Percentiles rank a stretch among this genome's conserved stretches.
phyloP scores from a whole-genome alignment of 2,888 invertebrate species.

The Anodontia alba region DNA sequence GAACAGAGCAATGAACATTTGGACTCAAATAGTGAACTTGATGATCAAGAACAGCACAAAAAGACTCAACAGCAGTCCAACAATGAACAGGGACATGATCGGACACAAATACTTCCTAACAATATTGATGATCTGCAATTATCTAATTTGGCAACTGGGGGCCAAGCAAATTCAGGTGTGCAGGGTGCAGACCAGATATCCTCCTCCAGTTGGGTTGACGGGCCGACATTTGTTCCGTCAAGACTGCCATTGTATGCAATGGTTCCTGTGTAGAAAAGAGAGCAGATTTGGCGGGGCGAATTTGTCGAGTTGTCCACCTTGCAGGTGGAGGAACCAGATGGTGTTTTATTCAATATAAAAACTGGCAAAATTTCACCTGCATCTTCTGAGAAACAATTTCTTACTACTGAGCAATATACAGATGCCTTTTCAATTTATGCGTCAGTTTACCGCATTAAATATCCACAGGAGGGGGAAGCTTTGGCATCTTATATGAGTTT shows the following conservation, averaged over 20 bases:
- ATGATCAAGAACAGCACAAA: too few relatives aligned
- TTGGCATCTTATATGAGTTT: conserved; percentile 13
- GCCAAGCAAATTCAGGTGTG: conserved; percentile 5
- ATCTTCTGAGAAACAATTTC: conserved; percentile 8
- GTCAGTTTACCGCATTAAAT: conserved; percentile 5
- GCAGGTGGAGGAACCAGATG: conserved; percentile 9
- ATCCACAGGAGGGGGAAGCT: conserved; percentile 12
- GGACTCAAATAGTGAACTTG: too few relatives aligned
- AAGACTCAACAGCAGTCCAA: too few relatives aligned
- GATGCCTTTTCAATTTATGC: conserved; percentile 13
- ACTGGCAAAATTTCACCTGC: not conserved
- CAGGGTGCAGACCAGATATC: not conserved
- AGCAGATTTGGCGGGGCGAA: conserved; percentile 13
- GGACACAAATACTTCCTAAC: too few relatives aligned
- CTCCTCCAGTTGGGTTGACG: not conserved
- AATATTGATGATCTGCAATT: too few relatives aligned
- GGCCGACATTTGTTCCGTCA: not conserved
- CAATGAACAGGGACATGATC: too few relatives aligned
- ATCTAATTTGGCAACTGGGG: too few relatives aligned
- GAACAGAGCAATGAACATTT: too few relatives aligned
- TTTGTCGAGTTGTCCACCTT: conserved; percentile 22
- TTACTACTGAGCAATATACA: conserved; percentile 7
- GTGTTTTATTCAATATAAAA: not conserved
- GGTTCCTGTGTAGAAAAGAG: not conserved
- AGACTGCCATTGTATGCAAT: conserved; percentile 12